Conservation (phyloP, 2,797 vertebrate species). For the Acropternis orthonyx region DNA sequence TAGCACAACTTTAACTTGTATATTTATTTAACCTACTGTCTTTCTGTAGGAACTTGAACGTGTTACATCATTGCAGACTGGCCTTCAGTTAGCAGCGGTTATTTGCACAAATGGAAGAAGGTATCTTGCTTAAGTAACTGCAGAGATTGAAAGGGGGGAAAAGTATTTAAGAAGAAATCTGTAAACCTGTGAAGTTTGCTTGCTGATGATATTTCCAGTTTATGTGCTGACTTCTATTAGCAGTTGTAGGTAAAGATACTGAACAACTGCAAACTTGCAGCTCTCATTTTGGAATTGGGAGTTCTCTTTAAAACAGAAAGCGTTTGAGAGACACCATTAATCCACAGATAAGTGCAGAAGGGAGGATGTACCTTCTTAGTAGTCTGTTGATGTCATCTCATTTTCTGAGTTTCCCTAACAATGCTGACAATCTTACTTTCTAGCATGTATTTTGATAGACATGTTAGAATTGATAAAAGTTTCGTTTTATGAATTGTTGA, state of each 20-base stretch:
- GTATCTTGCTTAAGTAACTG: conserved; percentile 68
- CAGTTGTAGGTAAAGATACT: background rate
- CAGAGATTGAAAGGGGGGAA: background rate
- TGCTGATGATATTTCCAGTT: background rate
- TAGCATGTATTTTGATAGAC: background rate
- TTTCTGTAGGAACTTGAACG: conserved; percentile 90
- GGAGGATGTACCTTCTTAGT: background rate
- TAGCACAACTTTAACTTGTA: background rate
- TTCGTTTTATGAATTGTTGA: background rate
- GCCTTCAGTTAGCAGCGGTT: conserved; percentile 92
- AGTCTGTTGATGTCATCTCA: background rate
- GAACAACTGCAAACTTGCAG: background rate
- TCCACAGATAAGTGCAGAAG: background rate
- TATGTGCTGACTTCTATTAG: background rate
- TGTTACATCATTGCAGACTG: conserved; percentile 91
- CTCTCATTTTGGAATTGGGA: background rate
- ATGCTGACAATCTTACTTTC: background rate
- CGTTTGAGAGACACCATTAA: background rate
- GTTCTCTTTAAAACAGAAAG: background rate
- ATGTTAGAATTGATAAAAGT: background rate
- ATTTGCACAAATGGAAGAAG: conserved; percentile 97
- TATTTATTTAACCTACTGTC: background rate
- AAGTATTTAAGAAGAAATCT: background rate
- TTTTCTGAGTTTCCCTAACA: background rate
- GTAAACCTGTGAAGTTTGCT: background rate